phyloP scores from a whole-genome alignment of 2,888 invertebrate genomes.

The Tinea pellionella region DNA sequence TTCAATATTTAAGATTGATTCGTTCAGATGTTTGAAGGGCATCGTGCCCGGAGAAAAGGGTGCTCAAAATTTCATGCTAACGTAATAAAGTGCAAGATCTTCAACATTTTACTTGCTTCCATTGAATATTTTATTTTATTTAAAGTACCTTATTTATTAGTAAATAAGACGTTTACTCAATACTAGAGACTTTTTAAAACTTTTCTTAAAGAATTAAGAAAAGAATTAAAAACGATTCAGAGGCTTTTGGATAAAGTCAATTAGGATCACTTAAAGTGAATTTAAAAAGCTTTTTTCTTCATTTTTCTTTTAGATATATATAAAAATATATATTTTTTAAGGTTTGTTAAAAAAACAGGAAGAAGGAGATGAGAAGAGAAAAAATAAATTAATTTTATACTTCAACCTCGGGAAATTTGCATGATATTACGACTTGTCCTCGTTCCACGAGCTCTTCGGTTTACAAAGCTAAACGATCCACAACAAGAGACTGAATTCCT shows the following conservation, averaged over 20 bases:
- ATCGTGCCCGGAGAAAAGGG: constrained; percentile 32
- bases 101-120: not conserved
- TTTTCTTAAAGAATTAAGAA: not conserved
- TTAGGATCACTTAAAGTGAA: constrained; percentile 10
- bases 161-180: no score
- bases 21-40: constrained; percentile 58
- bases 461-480: constrained; percentile 44
- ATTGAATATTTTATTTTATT: not conserved
- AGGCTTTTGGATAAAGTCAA: not conserved
- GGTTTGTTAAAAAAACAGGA: not conserved
- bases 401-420: constrained; percentile 52
- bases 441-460: constrained; percentile 28
- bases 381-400: constrained; percentile 51
- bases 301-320: not conserved
- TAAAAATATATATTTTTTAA: not conserved
- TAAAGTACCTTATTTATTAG: no score
- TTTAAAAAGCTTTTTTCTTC: not conserved
- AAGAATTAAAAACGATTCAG: not conserved
- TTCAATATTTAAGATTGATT: constrained; percentile 70
- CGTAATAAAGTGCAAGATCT: constrained; percentile 6
- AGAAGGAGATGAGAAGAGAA: constrained; percentile 19
- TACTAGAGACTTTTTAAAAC: no score
- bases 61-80: constrained; percentile 2
- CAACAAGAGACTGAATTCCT: constrained; percentile 40
- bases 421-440: constrained; percentile 56